Conservation (phyloP, 2,113 vertebrate genomes). For the Alexandromys fortis region DNA sequence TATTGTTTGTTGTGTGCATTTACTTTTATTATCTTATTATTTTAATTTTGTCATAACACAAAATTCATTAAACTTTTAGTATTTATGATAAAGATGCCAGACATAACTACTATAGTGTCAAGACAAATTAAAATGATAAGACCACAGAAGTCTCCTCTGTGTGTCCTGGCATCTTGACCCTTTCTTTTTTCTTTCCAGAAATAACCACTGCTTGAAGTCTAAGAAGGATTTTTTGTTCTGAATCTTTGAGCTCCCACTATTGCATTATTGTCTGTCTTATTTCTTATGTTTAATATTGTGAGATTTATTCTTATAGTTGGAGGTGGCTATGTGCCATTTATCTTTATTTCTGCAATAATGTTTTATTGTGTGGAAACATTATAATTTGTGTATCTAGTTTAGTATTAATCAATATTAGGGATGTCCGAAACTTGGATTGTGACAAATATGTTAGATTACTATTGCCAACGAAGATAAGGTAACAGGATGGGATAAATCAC, state of each 20-base stretch:
- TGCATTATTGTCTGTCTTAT: not conserved
- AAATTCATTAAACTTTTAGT: not conserved
- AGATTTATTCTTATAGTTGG: not conserved
- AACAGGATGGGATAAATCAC: not conserved
- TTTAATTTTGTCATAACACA: not conserved
- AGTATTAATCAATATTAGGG: not conserved
- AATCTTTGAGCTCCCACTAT: not conserved
- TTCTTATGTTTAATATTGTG: not conserved
- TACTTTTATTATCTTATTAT: not conserved
- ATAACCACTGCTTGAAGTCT: not conserved
- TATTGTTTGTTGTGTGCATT: not conserved
- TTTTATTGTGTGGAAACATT: not conserved
- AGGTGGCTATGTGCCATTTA: not conserved
- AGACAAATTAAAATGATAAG: not conserved
- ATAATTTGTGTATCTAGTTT: not conserved
- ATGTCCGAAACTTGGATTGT: not conserved
- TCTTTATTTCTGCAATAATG: conserved; percentile 26
- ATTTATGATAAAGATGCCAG: not conserved
- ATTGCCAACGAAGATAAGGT: not conserved
- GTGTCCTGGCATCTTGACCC: not conserved
- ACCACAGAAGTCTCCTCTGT: not conserved
- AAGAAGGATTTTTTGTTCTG: not conserved
- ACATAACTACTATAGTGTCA: not conserved
- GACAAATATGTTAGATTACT: not conserved
- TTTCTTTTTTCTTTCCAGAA: not conserved